A percentile compares a stretch with the other conserved stretches of the same genome.
Conservation (phyloP, 1,140 invertebrate species). For the Zaprionus taronus region DNA sequence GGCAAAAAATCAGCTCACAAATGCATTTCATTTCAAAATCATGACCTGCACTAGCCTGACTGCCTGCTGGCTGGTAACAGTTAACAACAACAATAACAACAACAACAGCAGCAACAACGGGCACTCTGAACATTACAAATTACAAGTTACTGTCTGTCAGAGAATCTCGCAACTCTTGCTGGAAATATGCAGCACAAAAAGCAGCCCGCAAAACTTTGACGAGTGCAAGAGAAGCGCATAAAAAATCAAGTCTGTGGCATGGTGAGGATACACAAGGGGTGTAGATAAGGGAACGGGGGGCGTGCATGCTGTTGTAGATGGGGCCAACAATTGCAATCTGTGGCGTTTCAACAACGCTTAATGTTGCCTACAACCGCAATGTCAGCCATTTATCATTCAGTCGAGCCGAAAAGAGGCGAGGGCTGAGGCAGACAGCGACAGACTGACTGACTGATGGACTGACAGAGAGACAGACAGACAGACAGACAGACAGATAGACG, state of each 20-base stretch:
- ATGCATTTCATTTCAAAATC: conserved; percentile 78
- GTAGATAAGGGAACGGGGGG: neutral
- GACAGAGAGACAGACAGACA: neutral
- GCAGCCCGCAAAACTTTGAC: conserved; percentile 48
- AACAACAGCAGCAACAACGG: conserved; percentile 31
- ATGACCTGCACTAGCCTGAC: conserved; percentile 44
- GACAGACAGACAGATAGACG: neutral
- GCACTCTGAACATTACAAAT: conserved; percentile 67
- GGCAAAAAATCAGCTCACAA: conserved; percentile 62
- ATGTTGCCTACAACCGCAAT: conserved; percentile 77
- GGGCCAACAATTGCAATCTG: conserved; percentile 74
- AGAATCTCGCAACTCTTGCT: conserved; percentile 30
- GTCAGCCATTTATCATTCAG: conserved; percentile 78
- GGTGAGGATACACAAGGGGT: neutral
- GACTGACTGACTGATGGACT: conserved; percentile 31
- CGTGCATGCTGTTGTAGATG: neutral
- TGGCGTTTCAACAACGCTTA: conserved; percentile 73
- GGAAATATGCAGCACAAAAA: conserved; percentile 36
- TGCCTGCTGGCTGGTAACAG: conserved; percentile 33
- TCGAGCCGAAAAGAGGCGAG: conserved; percentile 42
- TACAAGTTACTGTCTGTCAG: conserved; percentile 70
- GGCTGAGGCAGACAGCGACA: conserved; percentile 14
- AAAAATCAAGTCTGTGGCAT: conserved; percentile 31
- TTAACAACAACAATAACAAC: conserved; percentile 24
- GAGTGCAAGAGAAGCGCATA: conserved; percentile 40